A percentile compares a stretch with the other conserved stretches of the same genome.
Evolutionary conservation across 2,113 vertebrate genomes (phyloP).

Genomic region (Hemicordylus capensis): DNA sequence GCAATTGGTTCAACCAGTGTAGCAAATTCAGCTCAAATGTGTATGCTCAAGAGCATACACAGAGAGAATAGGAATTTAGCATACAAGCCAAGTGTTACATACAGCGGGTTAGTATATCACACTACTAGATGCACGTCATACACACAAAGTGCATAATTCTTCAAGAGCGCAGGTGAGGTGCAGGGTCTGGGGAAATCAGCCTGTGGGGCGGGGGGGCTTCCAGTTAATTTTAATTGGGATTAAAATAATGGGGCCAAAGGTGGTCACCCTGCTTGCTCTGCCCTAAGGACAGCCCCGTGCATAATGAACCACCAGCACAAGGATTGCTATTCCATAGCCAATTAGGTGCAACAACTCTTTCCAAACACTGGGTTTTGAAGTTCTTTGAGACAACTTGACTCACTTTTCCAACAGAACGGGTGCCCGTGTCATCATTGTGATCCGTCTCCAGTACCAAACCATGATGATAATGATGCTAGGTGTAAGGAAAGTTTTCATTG

Average conservation of each 20-base stretch:
- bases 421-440: slow-evolving; percentile 90
- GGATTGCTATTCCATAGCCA: background rate
- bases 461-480: slow-evolving; percentile 96
- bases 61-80: background rate
- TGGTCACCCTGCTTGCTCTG: no score
- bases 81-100: background rate
- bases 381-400: slow-evolving; percentile 55
- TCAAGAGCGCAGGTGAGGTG: no score
- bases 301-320: background rate
- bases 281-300: no score
- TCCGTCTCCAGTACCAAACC: slow-evolving; percentile 98
- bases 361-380: background rate
- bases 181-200: no score
- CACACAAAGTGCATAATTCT: background rate
- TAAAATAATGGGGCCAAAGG: no score
- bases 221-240: no score
- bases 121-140: background rate
- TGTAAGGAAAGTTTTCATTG: slow-evolving; percentile 99
- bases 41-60: background rate
- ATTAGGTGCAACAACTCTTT: background rate
- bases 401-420: slow-evolving; percentile 98
- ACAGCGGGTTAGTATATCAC: background rate
- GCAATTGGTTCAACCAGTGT: no score
- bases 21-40: background rate
- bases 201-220: no score